A percentile compares a stretch with the other conserved stretches of the same genome.
These are phyloP conservation scores for Platygyra sinensis DNA, from an alignment of 64 coral and sea anemone genomes.

Conservation along the genomic window DNA sequence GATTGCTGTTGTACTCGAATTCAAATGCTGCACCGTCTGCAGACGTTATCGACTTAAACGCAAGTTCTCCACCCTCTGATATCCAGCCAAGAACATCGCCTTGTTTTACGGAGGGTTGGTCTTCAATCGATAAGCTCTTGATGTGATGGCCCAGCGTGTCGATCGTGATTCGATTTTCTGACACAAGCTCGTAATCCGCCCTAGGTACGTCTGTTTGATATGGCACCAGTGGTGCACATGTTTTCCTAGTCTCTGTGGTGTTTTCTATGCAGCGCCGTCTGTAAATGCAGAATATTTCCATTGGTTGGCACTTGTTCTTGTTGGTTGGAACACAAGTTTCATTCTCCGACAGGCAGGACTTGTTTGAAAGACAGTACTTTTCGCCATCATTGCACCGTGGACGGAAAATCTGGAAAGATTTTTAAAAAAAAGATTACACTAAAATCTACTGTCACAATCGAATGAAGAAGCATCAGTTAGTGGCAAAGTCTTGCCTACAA, in stretches of 20 bases:
- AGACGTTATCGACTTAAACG: conserved; percentile 26
- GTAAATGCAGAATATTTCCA: conserved; percentile 69
- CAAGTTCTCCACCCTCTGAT: conserved; percentile 57
- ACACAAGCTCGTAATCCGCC: conserved; percentile 71
- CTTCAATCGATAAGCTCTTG: conserved; percentile 11
- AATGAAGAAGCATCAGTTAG: no score
- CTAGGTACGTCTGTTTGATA: conserved; percentile 62
- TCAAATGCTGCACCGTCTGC: conserved; percentile 41
- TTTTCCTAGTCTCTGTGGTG: conserved; percentile 47
- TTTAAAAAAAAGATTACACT: no score
- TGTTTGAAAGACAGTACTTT: conserved; percentile 71
- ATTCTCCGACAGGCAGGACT: conserved; percentile 38
- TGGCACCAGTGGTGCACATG: conserved; percentile 16
- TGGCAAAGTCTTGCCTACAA: no score
- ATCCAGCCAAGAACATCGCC: conserved; percentile 80
- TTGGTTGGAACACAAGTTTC: conserved; percentile 21
- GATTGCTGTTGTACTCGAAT: conserved; percentile 38
- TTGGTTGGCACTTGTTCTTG: conserved; percentile 45
- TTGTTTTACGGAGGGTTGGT: conserved; percentile 56
- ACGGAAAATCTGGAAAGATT: conserved; percentile 58
- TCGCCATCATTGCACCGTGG: conserved; percentile 52
- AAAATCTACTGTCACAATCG: no score
- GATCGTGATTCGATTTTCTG: conserved; percentile 51
- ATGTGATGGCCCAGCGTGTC: conserved; percentile 72
- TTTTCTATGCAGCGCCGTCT: conserved; percentile 67